phyloP scores from a whole-genome alignment of 2,888 invertebrate species.

The Leptopilina syphax region DNA sequence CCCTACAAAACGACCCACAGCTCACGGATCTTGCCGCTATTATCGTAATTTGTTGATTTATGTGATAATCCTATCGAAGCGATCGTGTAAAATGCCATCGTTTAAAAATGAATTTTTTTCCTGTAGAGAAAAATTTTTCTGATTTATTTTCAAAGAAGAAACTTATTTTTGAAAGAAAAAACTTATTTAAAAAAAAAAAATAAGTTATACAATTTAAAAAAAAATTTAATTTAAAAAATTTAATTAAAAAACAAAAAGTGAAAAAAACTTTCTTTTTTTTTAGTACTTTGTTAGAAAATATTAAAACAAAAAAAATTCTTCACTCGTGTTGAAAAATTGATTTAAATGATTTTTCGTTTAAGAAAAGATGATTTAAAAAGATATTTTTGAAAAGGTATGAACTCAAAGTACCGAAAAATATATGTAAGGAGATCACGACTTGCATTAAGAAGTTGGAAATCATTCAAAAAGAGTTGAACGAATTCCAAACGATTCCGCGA shows the following conservation, averaged over 20 bases:
- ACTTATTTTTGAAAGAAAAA: too few relatives aligned
- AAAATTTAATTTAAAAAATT: too few relatives aligned
- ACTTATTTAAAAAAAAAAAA: too few relatives aligned
- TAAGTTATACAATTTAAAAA: too few relatives aligned
- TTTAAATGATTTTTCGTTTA: neutral
- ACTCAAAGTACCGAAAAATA: constrained; percentile 20
- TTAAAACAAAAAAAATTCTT: too few relatives aligned
- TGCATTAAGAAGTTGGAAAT: constrained; percentile 15
- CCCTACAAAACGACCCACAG: constrained; percentile 52
- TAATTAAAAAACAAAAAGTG: too few relatives aligned
- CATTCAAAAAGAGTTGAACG: constrained; percentile 20
- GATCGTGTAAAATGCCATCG: neutral
- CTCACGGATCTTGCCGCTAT: constrained; percentile 53
- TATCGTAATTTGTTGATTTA: constrained; percentile 39
- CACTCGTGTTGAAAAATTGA: too few relatives aligned
- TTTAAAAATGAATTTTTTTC: neutral
- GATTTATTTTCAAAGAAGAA: too few relatives aligned
- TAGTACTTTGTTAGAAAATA: too few relatives aligned
- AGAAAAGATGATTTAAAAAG: constrained; percentile 6
- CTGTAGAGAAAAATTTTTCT: too few relatives aligned
- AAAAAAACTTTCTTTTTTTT: too few relatives aligned
- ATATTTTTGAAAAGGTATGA: constrained; percentile 6
- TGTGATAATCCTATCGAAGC: neutral
- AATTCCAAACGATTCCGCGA: constrained; percentile 12
- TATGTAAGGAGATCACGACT: constrained; percentile 17